Evolutionary conservation across 2,797 vertebrate species (phyloP).

Genomic region (Enteromius trimaculatus): DNA sequence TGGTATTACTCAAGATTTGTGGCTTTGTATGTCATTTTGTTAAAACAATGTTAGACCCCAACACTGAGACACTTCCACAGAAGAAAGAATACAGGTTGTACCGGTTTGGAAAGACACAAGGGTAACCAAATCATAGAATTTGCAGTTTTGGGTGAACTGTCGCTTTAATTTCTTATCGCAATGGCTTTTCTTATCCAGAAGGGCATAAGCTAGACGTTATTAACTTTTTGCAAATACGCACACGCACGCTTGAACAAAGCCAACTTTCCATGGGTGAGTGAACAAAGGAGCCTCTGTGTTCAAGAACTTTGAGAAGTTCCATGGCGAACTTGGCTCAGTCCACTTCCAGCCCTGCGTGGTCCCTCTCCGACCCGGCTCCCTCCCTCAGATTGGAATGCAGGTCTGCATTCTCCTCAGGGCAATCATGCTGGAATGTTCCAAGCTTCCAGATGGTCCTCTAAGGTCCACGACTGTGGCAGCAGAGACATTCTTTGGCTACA

Average conservation of each 20-base stretch:
- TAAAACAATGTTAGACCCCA: not conserved
- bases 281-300: constrained; percentile 54
- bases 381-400: constrained; percentile 55
- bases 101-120: not conserved
- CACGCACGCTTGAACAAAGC: constrained; percentile 40
- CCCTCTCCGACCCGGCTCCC: constrained; percentile 49
- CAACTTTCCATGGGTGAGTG: constrained; percentile 32
- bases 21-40: not conserved
- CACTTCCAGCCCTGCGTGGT: constrained; percentile 43
- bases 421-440: constrained; percentile 58
- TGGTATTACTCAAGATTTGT: not conserved
- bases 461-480: constrained; percentile 34
- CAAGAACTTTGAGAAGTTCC: constrained; percentile 41
- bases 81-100: not conserved
- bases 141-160: not conserved
- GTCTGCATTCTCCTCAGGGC: constrained; percentile 52
- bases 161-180: not conserved
- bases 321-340: constrained; percentile 35
- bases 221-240: constrained; percentile 25
- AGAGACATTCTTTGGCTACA: constrained; percentile 35
- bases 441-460: constrained; percentile 53
- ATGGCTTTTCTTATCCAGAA: not conserved
- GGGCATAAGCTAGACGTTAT: constrained; percentile 17
- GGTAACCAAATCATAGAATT: not conserved
- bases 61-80: not conserved